These are phyloP conservation scores for Deroplatys truncata DNA, from an alignment of 2,888 invertebrate species.

Conservation along the genomic window DNA sequence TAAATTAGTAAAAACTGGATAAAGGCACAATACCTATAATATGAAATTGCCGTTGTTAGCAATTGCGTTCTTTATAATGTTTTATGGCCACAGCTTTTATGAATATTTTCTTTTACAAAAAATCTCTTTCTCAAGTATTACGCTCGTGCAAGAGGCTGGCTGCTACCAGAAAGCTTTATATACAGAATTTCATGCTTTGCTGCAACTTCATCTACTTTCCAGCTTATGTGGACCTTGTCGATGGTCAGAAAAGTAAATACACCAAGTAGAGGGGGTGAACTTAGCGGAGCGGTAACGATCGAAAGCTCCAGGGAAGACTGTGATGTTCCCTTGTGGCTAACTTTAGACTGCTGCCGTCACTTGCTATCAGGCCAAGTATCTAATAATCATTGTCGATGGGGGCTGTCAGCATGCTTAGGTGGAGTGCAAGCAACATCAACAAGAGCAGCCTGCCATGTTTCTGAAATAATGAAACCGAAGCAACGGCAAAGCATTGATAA, in stretches of 20 bases:
- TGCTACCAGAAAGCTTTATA: too few relatives aligned
- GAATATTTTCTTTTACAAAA: too few relatives aligned
- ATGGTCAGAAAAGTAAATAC: not conserved
- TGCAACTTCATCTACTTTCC: not conserved
- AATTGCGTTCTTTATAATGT: too few relatives aligned
- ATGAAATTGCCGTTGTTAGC: too few relatives aligned
- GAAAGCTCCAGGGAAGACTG: not conserved
- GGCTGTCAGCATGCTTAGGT: not conserved
- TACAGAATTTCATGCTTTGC: not conserved
- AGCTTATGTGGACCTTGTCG: not conserved
- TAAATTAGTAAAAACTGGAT: too few relatives aligned
- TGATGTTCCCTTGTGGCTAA: not conserved
- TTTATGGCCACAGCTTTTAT: too few relatives aligned
- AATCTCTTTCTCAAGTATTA: too few relatives aligned
- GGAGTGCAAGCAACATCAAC: not conserved
- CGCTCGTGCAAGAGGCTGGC: too few relatives aligned
- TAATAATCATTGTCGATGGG: not conserved
- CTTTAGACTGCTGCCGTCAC: not conserved
- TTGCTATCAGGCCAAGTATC: not conserved
- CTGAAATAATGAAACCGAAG: too few relatives aligned
- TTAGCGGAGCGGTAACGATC: not conserved
- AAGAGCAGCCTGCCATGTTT: not conserved
- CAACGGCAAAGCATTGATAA: too few relatives aligned
- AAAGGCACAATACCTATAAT: too few relatives aligned
- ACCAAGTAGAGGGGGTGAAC: not conserved